Base-by-base conservation (phyloP, 2,888 invertebrate genomes). In the Eupithecia subumbrata region DNA sequence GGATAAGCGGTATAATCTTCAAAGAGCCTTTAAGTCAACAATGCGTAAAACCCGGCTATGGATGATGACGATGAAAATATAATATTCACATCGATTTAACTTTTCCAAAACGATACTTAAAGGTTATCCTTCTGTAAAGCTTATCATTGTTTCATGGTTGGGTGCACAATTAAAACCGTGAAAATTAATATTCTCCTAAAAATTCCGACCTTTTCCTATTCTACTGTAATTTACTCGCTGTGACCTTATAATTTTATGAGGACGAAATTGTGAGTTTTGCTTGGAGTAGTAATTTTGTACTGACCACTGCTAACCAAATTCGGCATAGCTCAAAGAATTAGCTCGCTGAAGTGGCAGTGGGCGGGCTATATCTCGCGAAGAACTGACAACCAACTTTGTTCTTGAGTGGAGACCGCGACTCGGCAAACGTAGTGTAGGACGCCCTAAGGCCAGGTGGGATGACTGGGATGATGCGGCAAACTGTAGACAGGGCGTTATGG, bases 211-310 rank as follows among this genome's bases (percentile, higher is more conserved):
- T 66, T n/a, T 11, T 48, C 56, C 34, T 25, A 60, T 12, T 60
- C 25, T 60, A 48, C 48, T 63, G n/a, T 69, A 76, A 78, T 75
- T 79, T 75, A 18, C 70, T 78, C 68, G 52, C 68, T 73, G 64
- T 76, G 56, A 71, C 76, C 73, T 76, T 72, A 72, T 72, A 75
- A 77, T 78, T 78, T 77, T 73, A 77, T 70, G 76, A 78, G 67
- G 63, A 72, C 69, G 60, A 72, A 73, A 78, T 64, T 66, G 73
- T 64, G 69, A 72, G 56, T 16, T 37, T 60, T 25, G 0, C 34
- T n/a, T 60, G 22, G 18, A 60, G 37, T 40, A 60, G 25, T 60
- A 60, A 25, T 25, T 60, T 60, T 60, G 12, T 25, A 60, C 60
- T 60, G 22, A 60, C 9, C 11, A 3, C n/a, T 52, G 52, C 52